Base-by-base conservation (phyloP, 2,888 invertebrate species). In the Habrosyne pyritoides region DNA sequence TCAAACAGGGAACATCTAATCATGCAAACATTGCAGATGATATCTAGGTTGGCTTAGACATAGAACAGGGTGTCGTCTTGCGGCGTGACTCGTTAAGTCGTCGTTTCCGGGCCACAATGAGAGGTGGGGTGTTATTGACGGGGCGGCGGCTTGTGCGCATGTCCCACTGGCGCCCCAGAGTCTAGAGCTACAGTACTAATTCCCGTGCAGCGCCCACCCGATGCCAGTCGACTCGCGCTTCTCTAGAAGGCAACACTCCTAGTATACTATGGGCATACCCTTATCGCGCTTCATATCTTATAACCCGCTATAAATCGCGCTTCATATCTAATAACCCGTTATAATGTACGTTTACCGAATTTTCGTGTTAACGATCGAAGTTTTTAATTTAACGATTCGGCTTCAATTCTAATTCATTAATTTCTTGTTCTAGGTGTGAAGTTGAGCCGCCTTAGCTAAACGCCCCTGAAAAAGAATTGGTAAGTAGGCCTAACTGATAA, bases 51-150 rank as follows among this genome's bases (percentile, higher is more conserved):
- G 64, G 59, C 61, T 71, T 64, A 74, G 73, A 71, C 69, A 67
- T 63, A 61, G 68, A 69, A 67, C 70, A 72, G 82, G 80, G 82
- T 84, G 82, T 83, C 79, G 83, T 86, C 84, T 86, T 86, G 84
- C 81, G 87, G 86, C 83, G 83, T 77, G 83, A 83, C 82, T 89
- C 80, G 89, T 88, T 87, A 87, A 89, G 84, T 86, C 81, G 77
- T 83, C 83, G 84, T 88, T 90, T 91, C 90, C 89, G 90, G 88
- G 86, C 78, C 87, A 85, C 86, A 85, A 81, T 81, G 84, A 83
- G 89, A 84, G 86, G 84, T 77, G 79, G 86, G 90, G 87, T 86
- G 89, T 79, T 89, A 89, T 91, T 84, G 89, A 89, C 81, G 84
- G 82, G 76, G 83, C 77, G 84, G 80, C 74, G 71, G 73, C 72